Base-by-base conservation (phyloP, 2,113 vertebrate species). In the Xiphophorus couchianus region DNA sequence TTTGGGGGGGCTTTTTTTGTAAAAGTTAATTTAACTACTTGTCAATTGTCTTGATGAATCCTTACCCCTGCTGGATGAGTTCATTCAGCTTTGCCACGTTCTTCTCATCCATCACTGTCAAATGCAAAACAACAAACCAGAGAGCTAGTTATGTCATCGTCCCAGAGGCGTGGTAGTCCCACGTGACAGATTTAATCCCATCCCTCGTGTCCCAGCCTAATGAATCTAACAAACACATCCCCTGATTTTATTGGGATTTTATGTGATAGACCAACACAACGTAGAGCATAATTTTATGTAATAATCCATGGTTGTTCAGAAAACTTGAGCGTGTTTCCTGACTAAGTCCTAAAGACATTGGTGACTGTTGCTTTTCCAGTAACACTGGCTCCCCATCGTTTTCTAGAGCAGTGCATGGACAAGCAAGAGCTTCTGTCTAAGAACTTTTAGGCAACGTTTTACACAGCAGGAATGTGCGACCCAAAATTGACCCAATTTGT, bases 31-130 rank as follows among this genome's bases (percentile, higher is more conserved):
- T 69, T 11, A 44, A 73, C 39, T 31, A 22, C 17, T n/a, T 3
- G 9, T 58, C 51, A 17, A 13, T 37, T 6, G 22, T 25, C 8
- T 35, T 33, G 14, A 60, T 13, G 58, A 33, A 28, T 12, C 9
- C 69, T 60, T 94, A 99, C 98, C 98, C 98, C 0, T 95, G 96
- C 81, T 99, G 97, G 86, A 99, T 99, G 78, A 99, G 97, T 78
- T 99, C 98, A 6, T 99, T 99, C 83, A 99, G 93, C 90, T 98
- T 99, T 17, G 96, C 90, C 62, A 97, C 96, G 0, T 99, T 99
- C 94, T 99, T 99, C 90, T 99, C 98, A 73, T 99, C 97, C 98
- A 99, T 98, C 91, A 98, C 98, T 99, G 92, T 51, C 64, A 74
- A 78, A 85, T 44, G n/a, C 64, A 88, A 89, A 77, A 81, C 22